Conservation (phyloP, 2,888 invertebrate species). For the Ypsolopha scabrella region DNA sequence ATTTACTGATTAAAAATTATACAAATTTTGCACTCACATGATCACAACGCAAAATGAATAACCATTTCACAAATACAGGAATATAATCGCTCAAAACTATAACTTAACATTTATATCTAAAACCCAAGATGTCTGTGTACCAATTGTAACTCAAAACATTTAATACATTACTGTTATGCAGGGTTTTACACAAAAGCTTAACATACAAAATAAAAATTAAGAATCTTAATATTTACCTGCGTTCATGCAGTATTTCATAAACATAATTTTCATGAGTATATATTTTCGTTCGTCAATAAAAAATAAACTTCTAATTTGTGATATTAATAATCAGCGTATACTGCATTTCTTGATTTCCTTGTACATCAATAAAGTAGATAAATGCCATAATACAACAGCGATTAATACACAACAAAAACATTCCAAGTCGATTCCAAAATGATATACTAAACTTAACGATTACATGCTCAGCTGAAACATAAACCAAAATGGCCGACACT, state of each 20-base stretch:
- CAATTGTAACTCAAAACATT: no score
- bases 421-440: not conserved
- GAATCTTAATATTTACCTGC: conserved; percentile 1
- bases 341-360: not conserved
- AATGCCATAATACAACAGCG: not conserved
- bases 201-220: conserved; percentile 1
- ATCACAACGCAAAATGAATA: conserved; percentile 66
- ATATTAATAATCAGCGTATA: conserved; percentile 1
- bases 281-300: not conserved
- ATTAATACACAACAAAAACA: not conserved
- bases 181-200: not conserved
- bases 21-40: conserved; percentile 65
- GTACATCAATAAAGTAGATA: not conserved
- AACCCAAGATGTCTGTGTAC: not conserved
- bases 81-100: conserved; percentile 20
- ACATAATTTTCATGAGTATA: not conserved
- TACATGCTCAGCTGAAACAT: not conserved
- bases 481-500: conserved; percentile 1
- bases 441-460: conserved; percentile 1
- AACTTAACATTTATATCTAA: not conserved
- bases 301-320: conserved; percentile 1
- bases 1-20: conserved; percentile 46
- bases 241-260: not conserved
- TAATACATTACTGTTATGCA: no score
- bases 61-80: conserved; percentile 64